Percentiles rank a stretch among this genome's conserved stretches.
Conservation (phyloP, 2,113 vertebrate species). For the Thalassoma bifasciatum region DNA sequence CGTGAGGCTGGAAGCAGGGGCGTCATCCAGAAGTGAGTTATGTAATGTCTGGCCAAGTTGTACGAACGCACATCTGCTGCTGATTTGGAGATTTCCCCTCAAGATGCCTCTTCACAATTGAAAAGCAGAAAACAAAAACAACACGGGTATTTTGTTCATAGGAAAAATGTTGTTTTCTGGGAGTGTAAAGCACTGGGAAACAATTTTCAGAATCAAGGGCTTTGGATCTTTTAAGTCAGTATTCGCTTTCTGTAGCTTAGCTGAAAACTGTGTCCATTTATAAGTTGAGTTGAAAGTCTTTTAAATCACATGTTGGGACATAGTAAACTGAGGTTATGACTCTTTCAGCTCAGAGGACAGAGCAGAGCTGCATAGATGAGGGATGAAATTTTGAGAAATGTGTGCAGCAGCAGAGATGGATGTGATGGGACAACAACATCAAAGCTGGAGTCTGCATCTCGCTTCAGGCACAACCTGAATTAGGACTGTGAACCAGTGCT, state of each 20-base stretch:
- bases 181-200: too few species aligned
- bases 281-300: too few species aligned
- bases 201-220: not conserved
- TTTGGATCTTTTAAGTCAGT: not conserved
- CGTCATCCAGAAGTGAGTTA: conserved; percentile 43
- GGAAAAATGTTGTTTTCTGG: too few species aligned
- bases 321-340: not conserved
- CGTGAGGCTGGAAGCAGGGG: not conserved
- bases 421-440: conserved; percentile 41
- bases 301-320: not conserved
- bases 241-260: too few species aligned
- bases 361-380: not conserved
- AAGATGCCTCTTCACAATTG: conserved; percentile 2
- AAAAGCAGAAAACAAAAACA: conserved; percentile 13
- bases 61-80: conserved; percentile 56
- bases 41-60: conserved; percentile 58
- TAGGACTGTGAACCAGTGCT: not conserved
- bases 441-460: conserved; percentile 1
- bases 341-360: not conserved
- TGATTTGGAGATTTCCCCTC: conserved; percentile 20
- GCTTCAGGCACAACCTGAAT: conserved; percentile 33
- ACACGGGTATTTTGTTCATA: not conserved
- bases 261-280: too few species aligned
- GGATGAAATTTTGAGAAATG: not conserved
- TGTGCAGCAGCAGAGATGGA: conserved; percentile 26